Evolutionary conservation across 64 coral and sea anemone species (phyloP), one percentile per base, ranked within the genome.

Genomic region (Exaiptasia diaphana): DNA sequence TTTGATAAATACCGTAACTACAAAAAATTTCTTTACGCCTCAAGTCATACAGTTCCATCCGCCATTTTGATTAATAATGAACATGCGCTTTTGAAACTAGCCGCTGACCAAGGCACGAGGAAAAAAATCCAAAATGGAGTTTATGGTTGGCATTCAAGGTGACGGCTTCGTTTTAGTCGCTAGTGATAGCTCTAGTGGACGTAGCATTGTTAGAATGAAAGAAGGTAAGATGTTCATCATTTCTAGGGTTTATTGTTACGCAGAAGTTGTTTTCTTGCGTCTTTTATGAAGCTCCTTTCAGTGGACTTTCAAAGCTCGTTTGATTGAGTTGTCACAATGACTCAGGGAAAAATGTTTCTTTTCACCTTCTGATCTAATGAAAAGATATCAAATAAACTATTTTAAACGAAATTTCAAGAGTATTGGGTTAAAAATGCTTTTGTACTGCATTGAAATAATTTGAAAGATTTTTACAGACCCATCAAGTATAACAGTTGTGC

Each of bases 171-270:
- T 99, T 38, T 50, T 93, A 38, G 89, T 99, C 29, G 95, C 95
- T 35, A 76, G 84, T 10, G 95, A 99, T 85, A 87, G 90, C 79
- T 79, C 80, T 17, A 92, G 90, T 59, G 95, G 90, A 46, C 74
- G 95, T 60, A 99, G 95, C 85, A 99, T 99, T 35, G 82, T 99
- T 9, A 67, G 94, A 38, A 97, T 97, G 94, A 97, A 97, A 73
- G 89, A 97, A 88, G 94, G 94, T 97, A 79, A 84, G 79, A 28
- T 46, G 6, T n/a, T 52, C 36, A 64, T 18, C 46, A 57, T 57
- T 63, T 34, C n/a, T 26, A 17, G 1, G 57, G 2, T 6, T n/a
- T 23, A 20, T 55, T 55, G 1, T 32, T 82, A 6, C 4, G n/a
- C n/a, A n/a, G n/a, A 69, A 26, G 8, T 30, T 10, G 38, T 39